phyloP scores from a whole-genome alignment of 1,140 invertebrate species.

The Plectus sambesii region DNA sequence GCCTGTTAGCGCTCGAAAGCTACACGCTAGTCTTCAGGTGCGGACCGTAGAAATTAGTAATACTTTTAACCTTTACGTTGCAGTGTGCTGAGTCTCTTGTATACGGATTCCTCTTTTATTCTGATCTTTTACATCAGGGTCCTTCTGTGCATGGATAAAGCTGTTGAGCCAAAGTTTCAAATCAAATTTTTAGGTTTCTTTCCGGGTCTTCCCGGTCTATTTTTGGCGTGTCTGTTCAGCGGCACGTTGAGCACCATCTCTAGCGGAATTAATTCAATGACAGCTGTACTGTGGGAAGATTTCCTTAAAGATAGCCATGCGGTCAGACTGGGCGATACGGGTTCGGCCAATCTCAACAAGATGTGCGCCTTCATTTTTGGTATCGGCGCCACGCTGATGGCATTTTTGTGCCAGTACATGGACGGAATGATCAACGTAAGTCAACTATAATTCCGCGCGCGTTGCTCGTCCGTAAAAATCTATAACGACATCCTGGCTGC shows the following conservation, averaged over 20 bases:
- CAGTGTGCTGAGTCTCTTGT: no score
- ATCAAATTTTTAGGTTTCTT: constrained; percentile 42
- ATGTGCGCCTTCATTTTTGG: constrained; percentile 12
- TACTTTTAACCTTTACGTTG: no score
- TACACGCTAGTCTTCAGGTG: no score
- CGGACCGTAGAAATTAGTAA: no score
- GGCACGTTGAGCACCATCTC: constrained; percentile 46
- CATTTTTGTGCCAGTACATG: constrained; percentile 17
- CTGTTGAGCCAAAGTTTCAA: no score
- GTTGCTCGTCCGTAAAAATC: no score
- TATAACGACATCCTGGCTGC: no score
- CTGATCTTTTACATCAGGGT: no score
- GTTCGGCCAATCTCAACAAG: constrained; percentile 7
- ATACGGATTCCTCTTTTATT: no score
- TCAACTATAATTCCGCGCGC: no score
- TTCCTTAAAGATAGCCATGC: constrained; percentile 50
- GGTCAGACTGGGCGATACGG: constrained; percentile 4
- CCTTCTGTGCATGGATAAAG: no score
- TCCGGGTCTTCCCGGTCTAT: constrained; percentile 47
- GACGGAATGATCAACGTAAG: constrained; percentile 16
- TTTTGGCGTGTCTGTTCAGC: constrained; percentile 47
- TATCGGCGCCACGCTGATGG: constrained; percentile 19
- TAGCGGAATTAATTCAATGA: constrained; percentile 70
- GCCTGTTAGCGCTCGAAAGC: no score
- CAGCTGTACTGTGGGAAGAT: constrained; percentile 77